Base-by-base conservation (phyloP, 2,113 vertebrate genomes). In the Hemibagrus wyckioides region DNA sequence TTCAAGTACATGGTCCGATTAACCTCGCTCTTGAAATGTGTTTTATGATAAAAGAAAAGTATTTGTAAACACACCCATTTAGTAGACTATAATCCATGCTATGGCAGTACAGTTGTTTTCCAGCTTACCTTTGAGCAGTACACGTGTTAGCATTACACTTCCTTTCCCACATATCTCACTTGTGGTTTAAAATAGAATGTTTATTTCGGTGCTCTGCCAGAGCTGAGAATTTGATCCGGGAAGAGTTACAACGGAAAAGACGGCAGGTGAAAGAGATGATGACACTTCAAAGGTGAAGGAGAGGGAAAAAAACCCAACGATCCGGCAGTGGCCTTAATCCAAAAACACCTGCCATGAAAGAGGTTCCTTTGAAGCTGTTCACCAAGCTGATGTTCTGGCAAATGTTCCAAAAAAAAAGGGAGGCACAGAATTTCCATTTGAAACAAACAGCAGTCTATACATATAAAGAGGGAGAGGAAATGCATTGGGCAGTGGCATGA, bases 241-340 rank as follows among this genome's bases (percentile, higher is more conserved):
- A 86, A 61, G 80, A 86, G 69, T 86, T 69, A 82, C 76, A 86
- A 86, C 86, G 90, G 87, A 92, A 89, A 85, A 80, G 85, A 82
- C 84, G 90, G 89, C 91, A 92, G 92, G 89, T 87, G 89, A 92
- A 91, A 87, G 90, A 91, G 88, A 92, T 85, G 85, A 88, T 85
- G 86, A 90, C 76, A 93, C 92, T 95, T 95, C 95, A 96, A 94
- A 96, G 92, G 93, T 90, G 89, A 91, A 88, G 82, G 85, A 89
- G 90, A 91, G 92, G 90, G 9, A 7, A 3, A 63, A 13, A 33
- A 92, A 90, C 90, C 15, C 75, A 57, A 56, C 33, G 36, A 82
- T 93, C 92, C 91, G 86, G 92, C 93, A 92, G 93, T 93, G 91
- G 92, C 94, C 93, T 94, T 94, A 95, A 95, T 95, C 94, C 93